A percentile compares a stretch with the other conserved stretches of the same genome.
phyloP scores from a whole-genome alignment of 2,113 vertebrate species.

The Drymodes brunneopygia region DNA sequence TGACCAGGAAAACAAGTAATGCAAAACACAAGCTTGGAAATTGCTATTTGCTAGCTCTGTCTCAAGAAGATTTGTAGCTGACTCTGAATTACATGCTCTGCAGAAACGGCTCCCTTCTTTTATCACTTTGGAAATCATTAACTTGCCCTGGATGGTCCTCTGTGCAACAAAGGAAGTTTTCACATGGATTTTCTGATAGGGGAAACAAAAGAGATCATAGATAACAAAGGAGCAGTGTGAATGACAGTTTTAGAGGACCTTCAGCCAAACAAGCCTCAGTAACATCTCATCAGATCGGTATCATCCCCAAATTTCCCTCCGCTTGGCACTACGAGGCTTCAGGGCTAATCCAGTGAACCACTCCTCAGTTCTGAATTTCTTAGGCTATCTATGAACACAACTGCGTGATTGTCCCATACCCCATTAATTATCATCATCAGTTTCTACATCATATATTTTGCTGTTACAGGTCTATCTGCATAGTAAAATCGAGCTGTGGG shows the following conservation, averaged over 20 bases:
- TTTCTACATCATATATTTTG: background rate
- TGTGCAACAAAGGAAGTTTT: conserved; percentile 43
- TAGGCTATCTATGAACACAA: background rate
- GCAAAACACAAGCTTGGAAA: conserved; percentile 52
- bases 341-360: background rate
- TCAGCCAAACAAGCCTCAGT: background rate
- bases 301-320: background rate
- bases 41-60: conserved; percentile 53
- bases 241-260: background rate
- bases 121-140: conserved; percentile 70
- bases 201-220: conserved; percentile 50
- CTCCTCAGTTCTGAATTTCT: background rate
- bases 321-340: background rate
- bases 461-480: background rate
- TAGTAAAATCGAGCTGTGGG: background rate
- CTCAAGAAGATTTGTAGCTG: conserved; percentile 45
- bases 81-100: conserved; percentile 45
- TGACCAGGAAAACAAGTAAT: conserved; percentile 1
- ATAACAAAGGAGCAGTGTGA: conserved; percentile 19
- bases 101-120: conserved; percentile 40
- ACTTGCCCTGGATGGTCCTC: conserved; percentile 27
- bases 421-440: background rate
- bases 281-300: background rate
- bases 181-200: conserved; percentile 23
- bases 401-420: background rate